Evolutionary conservation across 2,113 vertebrate genomes (phyloP).

Genomic region (Garra rufa): DNA sequence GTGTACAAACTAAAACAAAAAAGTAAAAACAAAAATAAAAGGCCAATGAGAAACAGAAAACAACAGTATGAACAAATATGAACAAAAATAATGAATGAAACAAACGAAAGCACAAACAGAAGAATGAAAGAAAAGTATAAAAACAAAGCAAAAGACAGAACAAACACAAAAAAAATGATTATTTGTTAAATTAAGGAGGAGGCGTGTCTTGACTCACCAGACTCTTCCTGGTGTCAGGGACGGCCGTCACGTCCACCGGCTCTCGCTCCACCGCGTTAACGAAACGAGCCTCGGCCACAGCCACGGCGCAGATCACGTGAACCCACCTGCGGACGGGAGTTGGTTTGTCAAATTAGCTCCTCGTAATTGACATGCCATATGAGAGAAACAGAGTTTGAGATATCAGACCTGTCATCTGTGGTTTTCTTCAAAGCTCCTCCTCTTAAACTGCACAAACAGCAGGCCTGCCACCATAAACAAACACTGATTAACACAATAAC

Average conservation of each 20-base stretch:
- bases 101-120: neutral
- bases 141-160: neutral
- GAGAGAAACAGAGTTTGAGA: neutral
- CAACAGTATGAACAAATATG: neutral
- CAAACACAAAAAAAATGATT: too few species aligned
- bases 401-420: slow-evolving; percentile 83
- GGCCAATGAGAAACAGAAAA: neutral
- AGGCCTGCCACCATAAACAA: slow-evolving; percentile 79
- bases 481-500: neutral
- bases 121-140: slow-evolving; percentile 2
- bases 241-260: slow-evolving; percentile 88
- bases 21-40: neutral
- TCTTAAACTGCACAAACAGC: slow-evolving; percentile 92
- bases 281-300: slow-evolving; percentile 90
- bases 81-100: neutral
- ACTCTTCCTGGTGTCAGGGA: slow-evolving; percentile 91
- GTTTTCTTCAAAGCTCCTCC: slow-evolving; percentile 94
- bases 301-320: slow-evolving; percentile 93
- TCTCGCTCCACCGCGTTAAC: slow-evolving; percentile 86
- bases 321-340: slow-evolving; percentile 83
- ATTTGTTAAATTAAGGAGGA: too few species aligned
- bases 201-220: slow-evolving; percentile 78
- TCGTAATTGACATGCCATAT: neutral
- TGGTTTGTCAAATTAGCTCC: neutral
- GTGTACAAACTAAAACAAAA: too few species aligned